Evolutionary conservation across 2,113 vertebrate species (phyloP).

Genomic region (Rhineura floridana): DNA sequence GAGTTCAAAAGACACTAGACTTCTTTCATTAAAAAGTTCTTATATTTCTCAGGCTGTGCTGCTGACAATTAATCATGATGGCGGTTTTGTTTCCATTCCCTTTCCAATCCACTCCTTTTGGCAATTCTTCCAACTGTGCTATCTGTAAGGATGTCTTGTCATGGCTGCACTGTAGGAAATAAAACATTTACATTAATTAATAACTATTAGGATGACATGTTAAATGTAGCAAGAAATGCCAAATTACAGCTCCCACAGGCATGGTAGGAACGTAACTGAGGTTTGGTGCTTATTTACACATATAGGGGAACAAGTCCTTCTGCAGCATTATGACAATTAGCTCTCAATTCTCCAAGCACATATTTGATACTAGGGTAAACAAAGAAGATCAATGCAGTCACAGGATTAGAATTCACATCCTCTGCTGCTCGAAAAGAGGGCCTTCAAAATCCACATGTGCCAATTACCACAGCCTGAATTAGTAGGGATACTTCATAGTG

Average conservation of each 20-base stretch:
- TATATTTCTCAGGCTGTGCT: background rate
- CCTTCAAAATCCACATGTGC: background rate
- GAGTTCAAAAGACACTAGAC: background rate
- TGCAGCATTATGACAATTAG: accelerated
- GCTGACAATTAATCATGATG: background rate
- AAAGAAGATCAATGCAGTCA: accelerated
- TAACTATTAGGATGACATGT: background rate
- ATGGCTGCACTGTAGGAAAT: background rate
- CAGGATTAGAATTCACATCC: background rate
- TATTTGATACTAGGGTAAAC: background rate
- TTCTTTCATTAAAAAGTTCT: background rate
- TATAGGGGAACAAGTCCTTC: background rate
- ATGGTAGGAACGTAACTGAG: background rate
- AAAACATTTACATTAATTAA: background rate
- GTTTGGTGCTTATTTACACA: accelerated
- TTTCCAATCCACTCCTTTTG: accelerated
- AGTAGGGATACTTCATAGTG: background rate
- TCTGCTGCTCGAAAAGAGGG: no score
- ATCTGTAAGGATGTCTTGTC: constrained; percentile 2
- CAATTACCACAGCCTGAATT: background rate
- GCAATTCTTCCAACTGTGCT: background rate
- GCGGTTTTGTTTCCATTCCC: background rate
- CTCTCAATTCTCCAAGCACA: background rate
- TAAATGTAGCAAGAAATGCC: background rate
- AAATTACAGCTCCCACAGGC: background rate